Evolutionary conservation across 1,140 invertebrate genomes (phyloP).

Genomic region (Matsumurasca onukii): DNA sequence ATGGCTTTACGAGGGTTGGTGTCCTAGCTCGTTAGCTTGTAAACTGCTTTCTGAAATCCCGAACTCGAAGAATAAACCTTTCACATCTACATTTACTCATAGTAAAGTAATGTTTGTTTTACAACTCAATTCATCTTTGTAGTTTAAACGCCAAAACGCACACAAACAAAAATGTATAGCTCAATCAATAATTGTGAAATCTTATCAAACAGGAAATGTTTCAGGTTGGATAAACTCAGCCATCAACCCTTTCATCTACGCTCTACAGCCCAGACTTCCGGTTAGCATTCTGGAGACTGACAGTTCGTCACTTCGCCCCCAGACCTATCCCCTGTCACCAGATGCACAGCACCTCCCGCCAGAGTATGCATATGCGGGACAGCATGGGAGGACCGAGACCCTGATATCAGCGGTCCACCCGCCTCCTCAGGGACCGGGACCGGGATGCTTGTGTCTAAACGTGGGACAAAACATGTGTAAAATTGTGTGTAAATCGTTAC

Average conservation of each 20-base stretch:
- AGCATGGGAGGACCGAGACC: conserved; percentile 10
- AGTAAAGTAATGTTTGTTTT: too few species aligned
- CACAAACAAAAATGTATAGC: too few species aligned
- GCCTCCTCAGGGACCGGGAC: conserved; percentile 2
- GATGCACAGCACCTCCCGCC: conserved; percentile 2
- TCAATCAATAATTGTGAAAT: too few species aligned
- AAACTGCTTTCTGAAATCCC: too few species aligned
- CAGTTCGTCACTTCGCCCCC: conserved; percentile 52
- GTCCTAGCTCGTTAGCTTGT: too few species aligned
- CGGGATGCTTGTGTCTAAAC: conserved; percentile 14
- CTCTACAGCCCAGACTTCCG: conserved; percentile 85
- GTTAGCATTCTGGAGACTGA: conserved; percentile 78
- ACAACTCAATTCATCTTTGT: too few species aligned
- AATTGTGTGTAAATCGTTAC: too few species aligned
- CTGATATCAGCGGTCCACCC: conserved; percentile 7
- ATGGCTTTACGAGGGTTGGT: too few species aligned
- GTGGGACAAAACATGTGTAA: not conserved
- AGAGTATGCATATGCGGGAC: conserved; percentile 21
- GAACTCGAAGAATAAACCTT: too few species aligned
- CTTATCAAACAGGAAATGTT: too few species aligned
- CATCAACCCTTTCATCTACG: conserved; percentile 86
- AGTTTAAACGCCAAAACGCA: too few species aligned
- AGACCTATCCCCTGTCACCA: not conserved
- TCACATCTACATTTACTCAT: too few species aligned
- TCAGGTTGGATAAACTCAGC: conserved; percentile 85